Evolutionary conservation across 2,113 vertebrate species (phyloP), one percentile per base, ranked within the genome.

Genomic region (Turdus rufiventris): DNA sequence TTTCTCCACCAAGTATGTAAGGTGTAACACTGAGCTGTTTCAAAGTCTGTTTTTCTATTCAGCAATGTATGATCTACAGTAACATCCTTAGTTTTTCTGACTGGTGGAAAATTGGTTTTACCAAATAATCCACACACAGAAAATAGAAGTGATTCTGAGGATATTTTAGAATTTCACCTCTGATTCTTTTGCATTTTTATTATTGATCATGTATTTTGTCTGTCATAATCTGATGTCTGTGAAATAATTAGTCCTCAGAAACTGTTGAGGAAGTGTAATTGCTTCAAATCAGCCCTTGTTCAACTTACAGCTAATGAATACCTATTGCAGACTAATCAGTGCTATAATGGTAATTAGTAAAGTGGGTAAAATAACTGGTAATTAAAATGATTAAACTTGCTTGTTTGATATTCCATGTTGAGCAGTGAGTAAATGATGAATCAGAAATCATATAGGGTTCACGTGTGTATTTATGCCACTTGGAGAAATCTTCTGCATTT

Each of bases 241-340:
- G 71, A 93, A 85, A 79, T 91, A 72, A 65, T 72, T 82, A 73
- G 42, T 90, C 45, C 66, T 73, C n/a, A 42, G 74, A 79, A 88
- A 0, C 4, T 26, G 38, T 85, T 5, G 20, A 83, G 66, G 65
- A 94, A 93, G 45, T 42, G 14, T 48, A 79, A 90, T 95, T 94
- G 58, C 42, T 63, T 90, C 90, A 81, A 87, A 85, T 92, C 58
- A 91, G 34, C 54, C 76, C 66, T 85, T 81, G 73, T 82, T 95
- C 84, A 74, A 62, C 71, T 81, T 82, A 63, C 5, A 82, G 77
- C 74, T 91, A 91, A 92, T 94, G 84, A 91, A 53, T 94, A 91
- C 91, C 70, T 93, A 74, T 75, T 92, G 89, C 62, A 85, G 85
- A 87, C 62, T 87, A 75, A 91, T 92, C 66, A 90, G 82, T 73